Base-by-base conservation (phyloP, 2,113 vertebrate genomes). In the Dasyurus viverrinus region DNA sequence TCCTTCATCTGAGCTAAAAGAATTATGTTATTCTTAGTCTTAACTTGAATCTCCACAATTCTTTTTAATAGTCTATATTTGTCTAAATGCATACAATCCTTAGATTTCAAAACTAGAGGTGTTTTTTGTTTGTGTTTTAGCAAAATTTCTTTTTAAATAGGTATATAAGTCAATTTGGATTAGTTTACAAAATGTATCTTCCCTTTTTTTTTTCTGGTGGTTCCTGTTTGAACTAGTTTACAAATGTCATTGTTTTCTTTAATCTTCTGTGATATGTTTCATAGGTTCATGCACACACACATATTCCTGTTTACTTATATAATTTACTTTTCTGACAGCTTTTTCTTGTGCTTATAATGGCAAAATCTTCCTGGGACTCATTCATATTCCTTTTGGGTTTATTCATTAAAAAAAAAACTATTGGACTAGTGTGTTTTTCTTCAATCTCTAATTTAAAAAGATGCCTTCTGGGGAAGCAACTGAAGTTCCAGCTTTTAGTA, bases 321-420 rank as follows among this genome's bases (percentile, higher is more conserved):
- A 93, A 36, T 89, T 54, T 54, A 23, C 25, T 93, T 89, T 93
- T 95, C 16, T 47, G 89, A 24, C 68, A 95, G 46, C 14, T 68
- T 0, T 94, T 42, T 94, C 55, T 93, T 92, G 25, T 10, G 2
- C 46, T 54, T 55, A 93, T 92, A 53, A 12, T 90, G 24, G 1
- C 47, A 54, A 1, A 92, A 10, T 57, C 42, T 97, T 95, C 91
- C 54, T 57, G 91, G 52, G 92, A 84, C n/a, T 84, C 68, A 84
- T 84, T 84, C 36, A 36, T 84, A 84, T 84, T 84, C 68, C 68
- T 84, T 84, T 84, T 84, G 68, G 68, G 68, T 84, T 84, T 84
- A 84, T 84, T 84, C 68, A 84, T 84, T 84, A 84, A 42, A 84
- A 84, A 84, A 54, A 23, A 54, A 23, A 84, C 76, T 97, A 96